Conservation (phyloP, 92 coral and sea anemone genomes). For the Blastomussa wellsi region DNA sequence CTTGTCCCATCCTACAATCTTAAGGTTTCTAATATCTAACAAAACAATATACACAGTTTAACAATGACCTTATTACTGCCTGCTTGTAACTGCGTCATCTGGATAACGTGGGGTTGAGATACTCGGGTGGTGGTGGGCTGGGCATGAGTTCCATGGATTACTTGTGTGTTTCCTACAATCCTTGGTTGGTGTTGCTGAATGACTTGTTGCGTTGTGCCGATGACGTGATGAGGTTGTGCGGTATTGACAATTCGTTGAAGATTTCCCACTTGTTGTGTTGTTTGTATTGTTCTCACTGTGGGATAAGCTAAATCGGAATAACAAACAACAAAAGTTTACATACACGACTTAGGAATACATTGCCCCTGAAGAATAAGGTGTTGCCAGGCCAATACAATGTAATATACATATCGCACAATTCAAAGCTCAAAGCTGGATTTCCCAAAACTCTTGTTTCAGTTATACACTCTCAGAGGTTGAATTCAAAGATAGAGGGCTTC, state of each 20-base stretch:
- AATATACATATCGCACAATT: no score
- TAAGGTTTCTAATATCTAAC: no score
- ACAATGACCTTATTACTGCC: conserved; percentile 33
- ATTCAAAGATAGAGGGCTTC: no score
- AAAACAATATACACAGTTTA: background rate
- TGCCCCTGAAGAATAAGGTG: no score
- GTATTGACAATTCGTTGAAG: conserved; percentile 25
- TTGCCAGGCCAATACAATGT: no score
- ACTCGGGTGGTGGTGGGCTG: background rate
- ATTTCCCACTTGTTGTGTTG: conserved; percentile 50
- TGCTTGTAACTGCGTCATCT: conserved; percentile 15
- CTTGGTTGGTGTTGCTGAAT: conserved; percentile 24
- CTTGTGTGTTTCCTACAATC: conserved; percentile 23
- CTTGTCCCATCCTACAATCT: no score
- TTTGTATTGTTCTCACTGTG: conserved; percentile 81
- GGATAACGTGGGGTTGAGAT: conserved; percentile 18
- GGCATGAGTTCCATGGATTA: background rate
- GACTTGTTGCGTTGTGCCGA: conserved; percentile 22
- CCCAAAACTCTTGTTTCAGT: no score
- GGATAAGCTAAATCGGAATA: conserved; percentile 47
- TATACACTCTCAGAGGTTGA: no score
- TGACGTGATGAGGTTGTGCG: background rate
- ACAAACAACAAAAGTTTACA: background rate
- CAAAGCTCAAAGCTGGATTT: no score
- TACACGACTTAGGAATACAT: no score